phyloP scores from a whole-genome alignment of 2,113 vertebrate genomes.

The Bos indicus region DNA sequence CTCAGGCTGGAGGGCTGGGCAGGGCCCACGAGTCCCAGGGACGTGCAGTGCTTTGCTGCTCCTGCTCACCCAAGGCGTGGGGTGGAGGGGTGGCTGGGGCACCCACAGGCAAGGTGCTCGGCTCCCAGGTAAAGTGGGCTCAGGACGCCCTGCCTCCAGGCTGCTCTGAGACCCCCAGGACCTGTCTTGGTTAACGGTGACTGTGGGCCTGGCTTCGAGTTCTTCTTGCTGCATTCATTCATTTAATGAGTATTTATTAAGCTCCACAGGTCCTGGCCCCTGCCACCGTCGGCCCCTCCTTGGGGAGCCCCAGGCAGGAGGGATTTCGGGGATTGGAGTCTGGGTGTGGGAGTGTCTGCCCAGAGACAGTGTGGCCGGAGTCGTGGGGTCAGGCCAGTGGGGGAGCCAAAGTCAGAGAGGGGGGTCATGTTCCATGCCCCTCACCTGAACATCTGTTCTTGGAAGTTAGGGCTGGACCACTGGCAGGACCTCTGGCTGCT shows the following conservation, averaged over 20 bases:
- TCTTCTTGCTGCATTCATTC: no score
- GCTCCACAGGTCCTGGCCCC: background rate
- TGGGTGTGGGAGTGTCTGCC: background rate
- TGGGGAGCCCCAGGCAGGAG: background rate
- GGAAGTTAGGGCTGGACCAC: background rate
- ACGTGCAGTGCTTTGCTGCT: accelerated
- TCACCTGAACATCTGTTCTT: background rate
- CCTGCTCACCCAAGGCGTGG: accelerated
- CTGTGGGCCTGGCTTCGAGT: background rate
- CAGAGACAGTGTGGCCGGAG: background rate
- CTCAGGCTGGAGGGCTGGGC: background rate
- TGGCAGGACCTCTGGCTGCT: background rate
- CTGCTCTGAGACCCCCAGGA: background rate
- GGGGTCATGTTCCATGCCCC: accelerated
- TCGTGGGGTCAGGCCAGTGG: accelerated
- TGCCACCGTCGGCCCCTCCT: background rate
- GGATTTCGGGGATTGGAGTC: background rate
- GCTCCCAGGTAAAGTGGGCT: background rate
- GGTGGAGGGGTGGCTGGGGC: background rate
- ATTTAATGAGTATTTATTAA: background rate
- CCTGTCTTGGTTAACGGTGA: accelerated
- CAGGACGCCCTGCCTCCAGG: background rate
- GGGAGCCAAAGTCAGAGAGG: accelerated
- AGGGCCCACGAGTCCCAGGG: accelerated
- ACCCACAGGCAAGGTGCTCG: background rate